Evolutionary conservation across 2,888 invertebrate genomes (phyloP), one percentile per base, ranked within the genome.

Genomic region (Drosophila longiperda): DNA sequence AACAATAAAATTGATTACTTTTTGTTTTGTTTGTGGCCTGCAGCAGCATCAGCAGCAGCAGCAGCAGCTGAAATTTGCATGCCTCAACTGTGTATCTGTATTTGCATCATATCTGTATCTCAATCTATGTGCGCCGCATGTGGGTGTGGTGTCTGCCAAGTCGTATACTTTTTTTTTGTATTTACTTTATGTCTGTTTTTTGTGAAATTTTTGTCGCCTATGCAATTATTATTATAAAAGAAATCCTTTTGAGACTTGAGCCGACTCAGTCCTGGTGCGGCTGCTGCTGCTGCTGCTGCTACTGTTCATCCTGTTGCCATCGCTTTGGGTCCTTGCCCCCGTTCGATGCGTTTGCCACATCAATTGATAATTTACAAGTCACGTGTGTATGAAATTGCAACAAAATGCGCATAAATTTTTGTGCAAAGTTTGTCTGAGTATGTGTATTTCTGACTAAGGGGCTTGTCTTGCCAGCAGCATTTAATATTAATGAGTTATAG

Each of bases 401-500:
- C 90, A 87, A 89, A 91, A 90, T 89, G 89, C 87, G 87, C 89
- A 89, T 89, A 89, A 90, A 90, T 89, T 89, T 87, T 77, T 77
- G 60, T 67, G 42, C 70, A 53, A 42, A 20, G 36, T 55, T 36
- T 75, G 53, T 67, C 53, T 62, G 66, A 53, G 62, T 78, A 68
- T 73, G 50, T 75, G 20, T 75, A 54, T 65, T 48, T 71, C 72
- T 69, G 76, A 69, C 79, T 74, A 69, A 83, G 87, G 82, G 88
- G 88, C 90, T 89, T 89, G 85, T 87, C 90, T 82, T 75, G 85
- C 80, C 85, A 78, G 81, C 85, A 78, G 83, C 87, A 90, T 90
- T 90, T 89, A 89, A 89, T 89, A 89, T 89, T 90, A 89, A 89
- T 89, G 90, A 89, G 90, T 90, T 90, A 90, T 81, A 87, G 87